Percentiles rank a stretch among this genome's conserved stretches.
Conservation (phyloP, 2,888 invertebrate genomes). For the Andrena dorsata region DNA sequence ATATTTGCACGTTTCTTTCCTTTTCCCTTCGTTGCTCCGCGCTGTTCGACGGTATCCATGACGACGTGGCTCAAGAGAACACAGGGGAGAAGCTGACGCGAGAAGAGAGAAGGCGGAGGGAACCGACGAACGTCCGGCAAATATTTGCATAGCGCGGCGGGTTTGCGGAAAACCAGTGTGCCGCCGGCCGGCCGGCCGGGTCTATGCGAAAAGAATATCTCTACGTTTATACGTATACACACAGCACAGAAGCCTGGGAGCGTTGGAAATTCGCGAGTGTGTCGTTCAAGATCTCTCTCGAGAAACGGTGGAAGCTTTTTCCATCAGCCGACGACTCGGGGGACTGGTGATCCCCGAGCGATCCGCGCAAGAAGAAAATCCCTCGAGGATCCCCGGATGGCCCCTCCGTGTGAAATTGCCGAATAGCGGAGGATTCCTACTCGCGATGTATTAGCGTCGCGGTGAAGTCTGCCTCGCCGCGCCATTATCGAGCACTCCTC, state of each 20-base stretch:
- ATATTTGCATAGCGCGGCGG: constrained; percentile 76
- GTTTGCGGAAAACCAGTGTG: constrained; percentile 74
- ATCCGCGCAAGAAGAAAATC: constrained; percentile 28
- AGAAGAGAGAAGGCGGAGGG: constrained; percentile 63
- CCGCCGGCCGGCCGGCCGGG: constrained; percentile 42
- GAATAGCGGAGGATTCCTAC: constrained; percentile 36
- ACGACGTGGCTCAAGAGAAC: constrained; percentile 68
- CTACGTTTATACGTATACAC: background rate
- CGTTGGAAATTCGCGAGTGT: constrained; percentile 36
- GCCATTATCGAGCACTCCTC: constrained; percentile 7
- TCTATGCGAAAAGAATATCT: constrained; percentile 59
- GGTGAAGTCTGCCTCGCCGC: constrained; percentile 26
- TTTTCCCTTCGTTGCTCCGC: constrained; percentile 39
- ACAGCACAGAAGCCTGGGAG: background rate
- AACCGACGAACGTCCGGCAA: constrained; percentile 75
- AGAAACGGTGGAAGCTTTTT: constrained; percentile 34
- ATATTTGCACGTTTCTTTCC: constrained; percentile 69
- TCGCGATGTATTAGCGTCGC: constrained; percentile 1
- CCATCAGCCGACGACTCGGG: constrained; percentile 8
- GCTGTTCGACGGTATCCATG: constrained; percentile 78
- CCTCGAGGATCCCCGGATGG: constrained; percentile 23
- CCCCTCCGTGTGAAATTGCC: constrained; percentile 22
- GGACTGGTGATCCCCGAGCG: constrained; percentile 24
- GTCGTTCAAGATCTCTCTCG: constrained; percentile 28
- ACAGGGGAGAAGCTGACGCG: constrained; percentile 56